These are phyloP conservation scores for Actinernus sp. DNA, from an alignment of 92 coral and sea anemone species.

Conservation along the genomic window DNA sequence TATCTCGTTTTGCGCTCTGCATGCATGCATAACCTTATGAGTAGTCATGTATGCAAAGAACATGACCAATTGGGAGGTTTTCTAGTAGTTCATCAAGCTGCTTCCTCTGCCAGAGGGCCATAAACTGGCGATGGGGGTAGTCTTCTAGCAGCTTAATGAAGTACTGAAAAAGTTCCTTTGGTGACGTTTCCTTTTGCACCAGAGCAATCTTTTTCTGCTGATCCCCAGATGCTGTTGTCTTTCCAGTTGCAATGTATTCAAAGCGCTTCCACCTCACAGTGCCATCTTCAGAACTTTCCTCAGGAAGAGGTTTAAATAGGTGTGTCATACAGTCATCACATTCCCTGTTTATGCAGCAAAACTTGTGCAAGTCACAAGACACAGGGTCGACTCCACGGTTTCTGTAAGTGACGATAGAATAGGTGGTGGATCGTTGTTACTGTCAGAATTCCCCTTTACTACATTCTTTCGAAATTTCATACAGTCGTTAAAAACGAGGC, in stretches of 20 bases:
- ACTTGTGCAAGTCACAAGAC: constrained; percentile 25
- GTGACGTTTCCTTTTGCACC: constrained; percentile 19
- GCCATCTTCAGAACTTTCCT: constrained; percentile 1
- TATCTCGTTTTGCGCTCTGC: too few species aligned
- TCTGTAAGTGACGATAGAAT: constrained; percentile 20
- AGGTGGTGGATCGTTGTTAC: constrained; percentile 1
- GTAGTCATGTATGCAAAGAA: too few species aligned
- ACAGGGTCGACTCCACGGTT: constrained; percentile 37
- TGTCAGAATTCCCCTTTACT: constrained; percentile 4
- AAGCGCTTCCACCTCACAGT: constrained; percentile 3
- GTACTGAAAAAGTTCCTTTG: constrained; percentile 2
- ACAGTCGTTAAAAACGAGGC: constrained; percentile 45
- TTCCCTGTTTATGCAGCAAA: constrained; percentile 10
- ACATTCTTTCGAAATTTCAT: constrained; percentile 31
- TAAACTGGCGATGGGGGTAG: constrained; percentile 1
- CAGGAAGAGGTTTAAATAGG: not conserved
- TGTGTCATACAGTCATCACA: constrained; percentile 5
- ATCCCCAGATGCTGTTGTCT: constrained; percentile 6
- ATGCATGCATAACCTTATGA: too few species aligned
- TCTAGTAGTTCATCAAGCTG: too few species aligned
- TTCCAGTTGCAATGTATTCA: constrained; percentile 28
- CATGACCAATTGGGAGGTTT: too few species aligned
- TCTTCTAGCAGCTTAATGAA: constrained; percentile 4
- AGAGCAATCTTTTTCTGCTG: constrained; percentile 16
- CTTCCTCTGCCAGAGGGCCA: too few species aligned